Conservation (phyloP, 2,113 vertebrate genomes). For the Puntigrus tetrazona region DNA sequence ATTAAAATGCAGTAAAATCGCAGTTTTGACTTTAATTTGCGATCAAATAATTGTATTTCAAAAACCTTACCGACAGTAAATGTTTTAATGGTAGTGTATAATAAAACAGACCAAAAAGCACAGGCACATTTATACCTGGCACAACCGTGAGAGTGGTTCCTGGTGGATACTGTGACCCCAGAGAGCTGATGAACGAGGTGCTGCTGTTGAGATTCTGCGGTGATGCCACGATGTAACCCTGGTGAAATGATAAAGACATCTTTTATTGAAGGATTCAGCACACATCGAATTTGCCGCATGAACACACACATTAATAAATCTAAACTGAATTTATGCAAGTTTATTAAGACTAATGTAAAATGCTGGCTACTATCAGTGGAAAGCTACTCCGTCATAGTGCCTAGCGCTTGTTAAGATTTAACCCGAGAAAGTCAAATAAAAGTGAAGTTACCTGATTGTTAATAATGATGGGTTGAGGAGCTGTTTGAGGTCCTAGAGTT, state of each 20-base stretch:
- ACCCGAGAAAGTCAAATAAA: not conserved
- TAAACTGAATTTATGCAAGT: not conserved
- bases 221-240: slow-evolving; percentile 86
- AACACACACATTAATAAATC: not conserved
- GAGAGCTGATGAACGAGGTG: slow-evolving; percentile 80
- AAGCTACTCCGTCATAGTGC: not conserved
- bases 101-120: not conserved
- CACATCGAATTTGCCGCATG: not conserved
- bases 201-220: slow-evolving; percentile 76
- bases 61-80: not conserved
- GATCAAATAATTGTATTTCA: not conserved
- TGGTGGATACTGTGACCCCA: slow-evolving; percentile 80
- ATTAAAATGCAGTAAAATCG: not conserved
- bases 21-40: not conserved
- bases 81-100: not conserved
- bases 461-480: slow-evolving; percentile 76
- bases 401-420: not conserved
- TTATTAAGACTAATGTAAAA: not conserved
- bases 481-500: slow-evolving; percentile 65
- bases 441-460: slow-evolving; percentile 77
- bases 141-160: slow-evolving; percentile 79
- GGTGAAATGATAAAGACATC: slow-evolving; percentile 53
- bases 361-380: not conserved
- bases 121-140: slow-evolving; percentile 77
- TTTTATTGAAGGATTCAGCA: not conserved